Percentiles rank a stretch among this genome's conserved stretches.
Conservation (phyloP, 2,888 invertebrate species). For the Eilema griseolum region DNA sequence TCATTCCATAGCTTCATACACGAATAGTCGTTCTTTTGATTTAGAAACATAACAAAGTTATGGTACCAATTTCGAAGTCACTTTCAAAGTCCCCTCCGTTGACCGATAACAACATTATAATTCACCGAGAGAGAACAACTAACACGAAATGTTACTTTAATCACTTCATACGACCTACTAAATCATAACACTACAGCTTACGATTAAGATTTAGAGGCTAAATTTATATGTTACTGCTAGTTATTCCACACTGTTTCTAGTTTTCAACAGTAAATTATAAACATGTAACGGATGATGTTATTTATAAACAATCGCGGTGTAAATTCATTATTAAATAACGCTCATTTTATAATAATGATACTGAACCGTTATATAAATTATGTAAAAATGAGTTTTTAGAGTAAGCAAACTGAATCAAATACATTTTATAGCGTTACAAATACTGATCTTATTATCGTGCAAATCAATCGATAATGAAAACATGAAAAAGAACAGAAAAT, state of each 20-base stretch:
- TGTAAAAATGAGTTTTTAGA: no score
- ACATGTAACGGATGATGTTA: not conserved
- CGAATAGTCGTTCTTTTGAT: constrained; percentile 32
- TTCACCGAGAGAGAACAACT: constrained; percentile 68
- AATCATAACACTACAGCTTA: constrained; percentile 69
- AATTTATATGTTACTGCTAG: constrained; percentile 44
- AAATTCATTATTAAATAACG: no score
- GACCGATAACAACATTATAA: constrained; percentile 81
- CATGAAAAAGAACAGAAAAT: no score
- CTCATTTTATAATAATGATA: no score
- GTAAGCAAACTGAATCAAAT: not conserved
- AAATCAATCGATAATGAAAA: no score
- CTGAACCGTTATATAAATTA: no score
- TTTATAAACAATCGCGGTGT: no score
- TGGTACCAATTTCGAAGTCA: constrained; percentile 43
- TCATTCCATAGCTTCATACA: not conserved
- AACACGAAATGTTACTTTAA: constrained; percentile 83
- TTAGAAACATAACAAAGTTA: constrained; percentile 39
- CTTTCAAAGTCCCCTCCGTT: constrained; percentile 55
- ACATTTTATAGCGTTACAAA: not conserved
- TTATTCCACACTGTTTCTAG: not conserved
- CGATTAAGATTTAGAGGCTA: constrained; percentile 71
- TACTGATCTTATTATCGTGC: no score
- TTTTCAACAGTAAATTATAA: not conserved
- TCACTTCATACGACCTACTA: constrained; percentile 79